Evolutionary conservation across 2,113 vertebrate genomes (phyloP).

Genomic region (Datnioides undecimradiatus): DNA sequence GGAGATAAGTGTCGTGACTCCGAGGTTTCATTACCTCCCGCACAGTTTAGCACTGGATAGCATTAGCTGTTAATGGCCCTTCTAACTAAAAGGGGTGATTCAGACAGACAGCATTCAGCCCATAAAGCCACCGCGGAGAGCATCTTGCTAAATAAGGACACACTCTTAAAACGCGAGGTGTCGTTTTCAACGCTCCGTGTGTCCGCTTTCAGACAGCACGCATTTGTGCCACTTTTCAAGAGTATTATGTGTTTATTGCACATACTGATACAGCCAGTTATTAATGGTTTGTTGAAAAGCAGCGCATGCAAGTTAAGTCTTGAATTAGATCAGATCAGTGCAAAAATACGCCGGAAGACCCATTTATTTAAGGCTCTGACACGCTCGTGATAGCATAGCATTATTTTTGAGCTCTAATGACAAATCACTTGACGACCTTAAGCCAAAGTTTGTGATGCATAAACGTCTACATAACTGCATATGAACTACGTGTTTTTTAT

Average conservation of each 20-base stretch:
- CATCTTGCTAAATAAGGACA: constrained; percentile 66
- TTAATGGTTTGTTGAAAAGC: constrained; percentile 15
- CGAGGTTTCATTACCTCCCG: constrained; percentile 70
- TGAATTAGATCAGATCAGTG: not conserved
- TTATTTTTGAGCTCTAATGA: not conserved
- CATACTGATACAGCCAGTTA: not conserved
- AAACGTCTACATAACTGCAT: not conserved
- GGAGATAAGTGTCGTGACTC: constrained; percentile 59
- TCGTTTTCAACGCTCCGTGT: constrained; percentile 26
- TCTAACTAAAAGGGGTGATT: constrained; percentile 77
- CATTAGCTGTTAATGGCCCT: constrained; percentile 78
- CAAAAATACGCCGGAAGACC: not conserved
- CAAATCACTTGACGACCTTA: not conserved
- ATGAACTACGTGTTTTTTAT: not conserved
- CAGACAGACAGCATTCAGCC: constrained; percentile 55
- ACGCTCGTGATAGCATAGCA: not conserved
- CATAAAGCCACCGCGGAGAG: constrained; percentile 50
- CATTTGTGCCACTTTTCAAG: constrained; percentile 24
- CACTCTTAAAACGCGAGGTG: constrained; percentile 56
- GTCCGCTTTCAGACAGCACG: constrained; percentile 8
- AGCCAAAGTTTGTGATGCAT: not conserved
- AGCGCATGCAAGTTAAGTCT: constrained; percentile 5
- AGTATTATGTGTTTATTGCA: constrained; percentile 15
- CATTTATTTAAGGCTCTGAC: not conserved
- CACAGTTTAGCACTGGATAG: constrained; percentile 72